Evolutionary conservation across 2,888 invertebrate species (phyloP), one percentile per base, ranked within the genome.

Genomic region (Lasioglossum zephyrum): DNA sequence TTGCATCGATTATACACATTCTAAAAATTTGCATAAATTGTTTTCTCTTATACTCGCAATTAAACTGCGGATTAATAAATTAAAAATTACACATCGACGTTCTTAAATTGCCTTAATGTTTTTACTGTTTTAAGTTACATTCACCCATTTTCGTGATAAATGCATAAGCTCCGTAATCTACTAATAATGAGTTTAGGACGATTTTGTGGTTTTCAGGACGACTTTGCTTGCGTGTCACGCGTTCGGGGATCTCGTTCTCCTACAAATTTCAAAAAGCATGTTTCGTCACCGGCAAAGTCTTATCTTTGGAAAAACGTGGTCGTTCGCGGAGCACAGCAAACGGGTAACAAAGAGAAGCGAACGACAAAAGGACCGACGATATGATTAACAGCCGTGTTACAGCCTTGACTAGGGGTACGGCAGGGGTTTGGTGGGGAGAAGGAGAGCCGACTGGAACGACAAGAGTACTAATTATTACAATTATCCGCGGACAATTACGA

Each of bases 401-500:
- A 66, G 36, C 41, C 47, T 83, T 74, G 79, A 69, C 77, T 41
- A 49, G 74, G 53, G 22, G 26, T 41, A 18, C 18, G 49, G 31
- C 1, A 18, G 47, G 72, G 22, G 47, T 44, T 44, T 31, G 60
- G 60, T 16, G 26, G 60, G 60, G 60, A 9, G 11, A 6, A 1
- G 66, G 81, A 63, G 84, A 69, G 49, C 76, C 79, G 57, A 73
- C 76, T 77, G 77, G 84, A 70, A 81, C 81, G 63, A 79, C 81
- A 47, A 74, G 83, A 76, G 82, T 82, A 89, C 87, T 91, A 91
- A 93, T 93, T 92, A 92, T 92, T 91, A 92, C 91, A 92, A 92
- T 93, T 92, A 91, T 92, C 87, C 89, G 80, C 81, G 91, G 85
- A 91, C 91, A 91, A 92, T 92, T 91, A 91, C 88, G 88, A 92